Evolutionary conservation across 2,113 vertebrate genomes (phyloP).

Genomic region (Pelvicachromis taeniatus): DNA sequence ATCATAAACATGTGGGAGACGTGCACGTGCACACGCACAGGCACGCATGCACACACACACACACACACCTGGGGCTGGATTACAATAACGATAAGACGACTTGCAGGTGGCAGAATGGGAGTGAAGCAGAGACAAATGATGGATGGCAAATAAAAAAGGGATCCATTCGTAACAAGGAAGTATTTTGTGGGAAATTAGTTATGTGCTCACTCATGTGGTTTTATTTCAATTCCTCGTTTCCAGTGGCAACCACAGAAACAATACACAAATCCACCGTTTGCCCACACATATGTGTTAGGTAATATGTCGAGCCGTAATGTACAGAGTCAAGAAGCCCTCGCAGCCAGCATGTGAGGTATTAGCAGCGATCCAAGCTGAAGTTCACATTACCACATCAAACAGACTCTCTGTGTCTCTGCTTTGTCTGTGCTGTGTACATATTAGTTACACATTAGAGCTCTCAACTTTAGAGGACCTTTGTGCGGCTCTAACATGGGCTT

Average conservation of each 20-base stretch:
- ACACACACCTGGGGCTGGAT: constrained; percentile 34
- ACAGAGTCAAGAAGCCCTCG: constrained; percentile 4
- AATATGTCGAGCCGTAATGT: neutral
- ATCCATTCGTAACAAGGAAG: constrained; percentile 36
- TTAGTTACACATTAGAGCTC: neutral
- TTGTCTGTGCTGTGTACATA: neutral
- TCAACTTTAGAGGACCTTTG: constrained; percentile 1
- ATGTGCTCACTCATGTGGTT: constrained; percentile 26
- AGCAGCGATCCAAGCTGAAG: constrained; percentile 11
- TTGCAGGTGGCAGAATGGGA: constrained; percentile 29
- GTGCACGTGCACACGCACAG: neutral
- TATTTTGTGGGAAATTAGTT: constrained; percentile 24
- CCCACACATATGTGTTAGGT: neutral
- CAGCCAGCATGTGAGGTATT: constrained; percentile 28
- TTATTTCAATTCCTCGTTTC: constrained; percentile 37
- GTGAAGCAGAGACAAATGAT: constrained; percentile 29
- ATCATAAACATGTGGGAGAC: constrained; percentile 16
- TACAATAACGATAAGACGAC: constrained; percentile 9
- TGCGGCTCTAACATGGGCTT: neutral
- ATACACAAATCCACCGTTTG: constrained; percentile 2
- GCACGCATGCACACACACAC: neutral
- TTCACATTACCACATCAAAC: constrained; percentile 52
- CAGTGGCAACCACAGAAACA: constrained; percentile 53
- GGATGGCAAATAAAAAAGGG: constrained; percentile 38
- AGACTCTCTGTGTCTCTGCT: neutral